Base-by-base conservation (phyloP, 2,888 invertebrate genomes). In the Boloria selene region DNA sequence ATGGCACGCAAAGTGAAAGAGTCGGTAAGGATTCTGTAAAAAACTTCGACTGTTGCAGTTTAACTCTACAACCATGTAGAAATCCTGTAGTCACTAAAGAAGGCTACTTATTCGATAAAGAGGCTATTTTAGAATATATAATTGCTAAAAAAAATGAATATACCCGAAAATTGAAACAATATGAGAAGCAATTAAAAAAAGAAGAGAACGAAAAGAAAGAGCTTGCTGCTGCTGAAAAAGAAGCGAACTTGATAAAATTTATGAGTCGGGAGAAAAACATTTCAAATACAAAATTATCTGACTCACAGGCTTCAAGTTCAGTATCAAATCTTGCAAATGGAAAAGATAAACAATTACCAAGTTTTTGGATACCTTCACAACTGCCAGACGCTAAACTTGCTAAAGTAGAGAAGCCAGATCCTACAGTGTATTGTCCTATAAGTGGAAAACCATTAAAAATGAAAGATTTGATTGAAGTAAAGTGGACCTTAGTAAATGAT, bases 351-450 rank as follows among this genome's bases (percentile, higher is more conserved):
- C 90, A 95, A 71, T 87, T 99, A 53, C 98, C 99, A 0, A 98
- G 98, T 87, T 99, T 98, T 85, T 99, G 99, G 99, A 94, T 99
- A 65, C 99, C 99, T 0, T 96, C 97, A 0, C 95, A 98, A 83
- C 96, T 98, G 13, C 98, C 98, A 0, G 95, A 96, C 80, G 97
- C 98, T 0, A 96, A 96, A 72, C 82, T 90, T 64, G 91, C 94
- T 0, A 95, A 95, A 77, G 47, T 90, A 22, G 76, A 82, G 47
- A 92, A 91, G 68, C 92, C 92, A 3, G 89, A 92, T 61, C 71
- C 89, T 0, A 88, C 83, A 18, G 87, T 92, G 0, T 86, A 83
- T 69, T 92, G 92, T 63, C 90, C 90, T 1, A 86, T 92, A 26
- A 92, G 88, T 75, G 90, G 96, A 0, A 96, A 95, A 78, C 96